Base-by-base conservation (phyloP, 2,797 vertebrate genomes). In the Rhinophrynus dorsalis region DNA sequence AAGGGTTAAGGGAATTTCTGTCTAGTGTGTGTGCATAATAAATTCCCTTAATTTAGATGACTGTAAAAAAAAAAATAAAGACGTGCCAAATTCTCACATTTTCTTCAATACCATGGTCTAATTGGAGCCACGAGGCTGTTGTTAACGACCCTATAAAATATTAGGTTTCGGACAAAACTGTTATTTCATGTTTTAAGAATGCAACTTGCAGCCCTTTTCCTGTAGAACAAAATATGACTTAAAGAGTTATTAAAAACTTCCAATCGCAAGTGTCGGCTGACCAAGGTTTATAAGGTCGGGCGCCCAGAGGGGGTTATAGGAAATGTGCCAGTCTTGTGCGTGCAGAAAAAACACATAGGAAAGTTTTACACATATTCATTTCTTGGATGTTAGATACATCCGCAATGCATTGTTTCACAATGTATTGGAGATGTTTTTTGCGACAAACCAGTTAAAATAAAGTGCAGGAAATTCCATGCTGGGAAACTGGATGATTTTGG, bases 121-220 rank as follows among this genome's bases (percentile, higher is more conserved):
- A 73, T 73, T 73, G 70, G 70, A 73, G 70, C 62, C 70, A 67
- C 70, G 70, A 73, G 70, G 55, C 62, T 66, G 54, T 54, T 73
- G 70, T 60, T 73, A 66, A 73, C 63, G 62, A 66, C 70, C 30
- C 47, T 59, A 73, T 73, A 73, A 73, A 73, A 67, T 72, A 72
- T 66, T 59, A 72, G 30, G 44, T 72, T 65, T 73, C 55, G 62
- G 70, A 73, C 55, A 60, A 60, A 73, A 58, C 52, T 73, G 55
- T 73, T 73, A 73, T 73, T 73, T 73, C 70, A 73, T 54, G 62
- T 73, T 64, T 66, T 33, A 73, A 58, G 70, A 73, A 73, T 73
- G 70, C 70, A 73, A 26, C 15, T 48, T 20, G 21, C 62, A 59
- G 62, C 62, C 62, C 10, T 66, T 67, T 60, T 66, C 69, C 55